Conservation (phyloP, 2,797 vertebrate species). For the Enteromius thamalakanensis region DNA sequence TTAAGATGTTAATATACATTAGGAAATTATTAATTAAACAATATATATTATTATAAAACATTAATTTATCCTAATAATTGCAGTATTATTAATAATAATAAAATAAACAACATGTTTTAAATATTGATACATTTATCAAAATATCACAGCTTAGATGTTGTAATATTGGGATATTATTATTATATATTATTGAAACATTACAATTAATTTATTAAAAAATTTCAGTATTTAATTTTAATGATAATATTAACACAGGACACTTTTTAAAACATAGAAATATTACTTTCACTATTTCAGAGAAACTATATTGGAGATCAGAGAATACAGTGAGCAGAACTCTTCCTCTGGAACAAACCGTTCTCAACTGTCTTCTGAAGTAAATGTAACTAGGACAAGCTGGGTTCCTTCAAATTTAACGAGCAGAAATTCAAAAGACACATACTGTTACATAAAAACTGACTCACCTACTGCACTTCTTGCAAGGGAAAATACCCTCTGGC, state of each 20-base stretch:
- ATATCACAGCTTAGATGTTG: background rate
- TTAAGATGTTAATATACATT: background rate
- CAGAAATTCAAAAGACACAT: background rate
- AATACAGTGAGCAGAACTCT: background rate
- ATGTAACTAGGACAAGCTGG: background rate
- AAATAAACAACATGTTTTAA: background rate
- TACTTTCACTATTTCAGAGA: background rate
- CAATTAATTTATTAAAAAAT: too few relatives aligned
- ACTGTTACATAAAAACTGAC: constrained; percentile 48
- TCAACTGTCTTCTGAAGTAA: background rate
- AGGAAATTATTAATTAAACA: background rate
- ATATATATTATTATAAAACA: background rate
- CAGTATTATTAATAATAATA: background rate
- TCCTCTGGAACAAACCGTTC: background rate
- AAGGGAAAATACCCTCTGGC: constrained; percentile 93
- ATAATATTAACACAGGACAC: background rate
- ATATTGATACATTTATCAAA: background rate
- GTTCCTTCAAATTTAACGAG: background rate
- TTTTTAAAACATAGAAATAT: background rate
- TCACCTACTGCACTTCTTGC: constrained; percentile 98
- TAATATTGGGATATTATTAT: background rate
- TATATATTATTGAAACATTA: background rate
- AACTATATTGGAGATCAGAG: background rate
- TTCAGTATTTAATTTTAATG: background rate
- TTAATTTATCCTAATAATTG: background rate